These are phyloP conservation scores for Ficedula albicollis DNA, from an alignment of 2,797 vertebrate genomes.

Conservation along the genomic window DNA sequence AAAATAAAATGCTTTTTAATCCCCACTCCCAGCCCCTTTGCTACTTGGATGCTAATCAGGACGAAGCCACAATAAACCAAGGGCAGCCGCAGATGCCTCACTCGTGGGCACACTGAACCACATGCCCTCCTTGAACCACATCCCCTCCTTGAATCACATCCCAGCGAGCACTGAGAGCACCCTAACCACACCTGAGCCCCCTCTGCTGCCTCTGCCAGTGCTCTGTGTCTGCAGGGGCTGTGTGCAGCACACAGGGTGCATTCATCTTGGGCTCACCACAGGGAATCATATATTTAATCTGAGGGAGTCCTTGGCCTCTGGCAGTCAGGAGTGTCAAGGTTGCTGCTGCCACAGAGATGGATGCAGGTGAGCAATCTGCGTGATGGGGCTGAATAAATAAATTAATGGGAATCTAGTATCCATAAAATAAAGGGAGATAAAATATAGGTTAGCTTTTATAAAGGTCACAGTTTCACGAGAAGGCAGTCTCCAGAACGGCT, in stretches of 20 bases:
- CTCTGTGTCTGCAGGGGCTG: background rate
- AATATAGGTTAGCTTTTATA: background rate
- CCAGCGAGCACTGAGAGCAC: background rate
- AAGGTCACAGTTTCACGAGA: background rate
- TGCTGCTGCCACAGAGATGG: slow-evolving; percentile 32
- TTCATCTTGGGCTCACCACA: slow-evolving; percentile 5
- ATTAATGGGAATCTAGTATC: background rate
- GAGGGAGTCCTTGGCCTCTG: slow-evolving; percentile 48
- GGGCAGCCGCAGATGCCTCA: background rate
- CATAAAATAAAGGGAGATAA: slow-evolving; percentile 20
- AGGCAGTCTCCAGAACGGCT: background rate
- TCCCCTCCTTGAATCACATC: background rate
- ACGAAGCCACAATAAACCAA: background rate
- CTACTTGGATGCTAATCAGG: background rate
- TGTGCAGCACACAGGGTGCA: background rate
- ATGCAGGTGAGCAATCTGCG: slow-evolving; percentile 8
- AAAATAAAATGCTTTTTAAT: background rate
- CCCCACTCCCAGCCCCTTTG: background rate
- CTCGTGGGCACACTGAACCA: background rate
- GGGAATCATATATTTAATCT: slow-evolving; percentile 23
- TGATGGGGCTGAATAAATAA: slow-evolving; percentile 21
- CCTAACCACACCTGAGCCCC: background rate
- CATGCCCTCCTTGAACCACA: rapidly evolving
- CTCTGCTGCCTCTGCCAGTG: background rate
- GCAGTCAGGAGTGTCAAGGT: slow-evolving; percentile 31